Conservation (phyloP, 2,888 invertebrate species). For the Galerucella pusilla region DNA sequence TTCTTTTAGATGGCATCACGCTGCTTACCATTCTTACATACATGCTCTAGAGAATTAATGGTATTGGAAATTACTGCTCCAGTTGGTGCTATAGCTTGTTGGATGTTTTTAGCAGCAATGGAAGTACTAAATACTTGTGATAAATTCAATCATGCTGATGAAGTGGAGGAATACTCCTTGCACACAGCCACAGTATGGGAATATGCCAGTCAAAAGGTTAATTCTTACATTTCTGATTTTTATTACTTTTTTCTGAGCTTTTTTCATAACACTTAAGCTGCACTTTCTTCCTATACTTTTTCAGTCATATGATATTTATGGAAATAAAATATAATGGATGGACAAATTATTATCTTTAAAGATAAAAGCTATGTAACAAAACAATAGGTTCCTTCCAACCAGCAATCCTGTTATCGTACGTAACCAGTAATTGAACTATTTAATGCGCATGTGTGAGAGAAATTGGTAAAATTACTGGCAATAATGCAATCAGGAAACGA, state of each 20-base stretch:
- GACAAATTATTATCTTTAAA: too few species aligned
- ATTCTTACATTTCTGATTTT: slow-evolving; percentile 1
- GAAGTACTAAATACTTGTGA: slow-evolving; percentile 87
- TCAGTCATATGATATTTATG: too few species aligned
- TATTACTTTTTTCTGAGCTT: too few species aligned
- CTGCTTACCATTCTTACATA: slow-evolving; percentile 90
- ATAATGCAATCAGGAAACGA: neutral
- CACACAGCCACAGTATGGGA: slow-evolving; percentile 90
- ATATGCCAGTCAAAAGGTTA: slow-evolving; percentile 75
- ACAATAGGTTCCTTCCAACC: too few species aligned
- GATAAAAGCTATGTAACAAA: too few species aligned
- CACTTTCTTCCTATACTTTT: neutral
- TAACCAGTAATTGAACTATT: too few species aligned
- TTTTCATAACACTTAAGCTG: neutral
- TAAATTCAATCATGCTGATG: slow-evolving; percentile 73
- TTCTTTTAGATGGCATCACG: slow-evolving; percentile 81
- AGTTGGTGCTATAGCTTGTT: slow-evolving; percentile 88
- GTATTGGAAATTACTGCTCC: slow-evolving; percentile 83
- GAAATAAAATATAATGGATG: too few species aligned
- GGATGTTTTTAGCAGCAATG: slow-evolving; percentile 91
- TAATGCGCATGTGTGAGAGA: too few species aligned
- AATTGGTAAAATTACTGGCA: too few species aligned
- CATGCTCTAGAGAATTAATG: slow-evolving; percentile 85
- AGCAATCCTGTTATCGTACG: too few species aligned
- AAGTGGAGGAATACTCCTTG: slow-evolving; percentile 80